phyloP scores from a whole-genome alignment of 2,888 invertebrate species.

The Argyresthia albistria region DNA sequence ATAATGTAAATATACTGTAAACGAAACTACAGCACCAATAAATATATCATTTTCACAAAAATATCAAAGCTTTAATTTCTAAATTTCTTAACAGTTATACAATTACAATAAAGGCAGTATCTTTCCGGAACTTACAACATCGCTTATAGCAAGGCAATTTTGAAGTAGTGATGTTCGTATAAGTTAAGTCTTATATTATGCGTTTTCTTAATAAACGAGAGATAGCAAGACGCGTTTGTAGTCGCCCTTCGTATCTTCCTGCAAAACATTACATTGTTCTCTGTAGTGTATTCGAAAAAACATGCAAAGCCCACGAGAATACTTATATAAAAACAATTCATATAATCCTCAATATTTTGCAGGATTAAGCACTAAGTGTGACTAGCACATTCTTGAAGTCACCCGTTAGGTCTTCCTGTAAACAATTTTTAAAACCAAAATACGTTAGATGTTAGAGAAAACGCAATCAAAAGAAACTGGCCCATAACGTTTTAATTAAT shows the following conservation, averaged over 20 bases:
- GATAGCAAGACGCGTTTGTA: constrained; percentile 78
- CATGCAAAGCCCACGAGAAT: constrained; percentile 35
- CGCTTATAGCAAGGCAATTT: constrained; percentile 12
- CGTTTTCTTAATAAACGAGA: constrained; percentile 53
- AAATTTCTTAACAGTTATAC: constrained; percentile 56
- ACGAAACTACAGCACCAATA: constrained; percentile 71
- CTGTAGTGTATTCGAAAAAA: constrained; percentile 19
- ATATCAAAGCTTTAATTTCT: constrained; percentile 57
- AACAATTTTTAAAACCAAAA: constrained; percentile 52
- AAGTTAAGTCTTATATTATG: constrained; percentile 32
- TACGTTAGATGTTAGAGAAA: constrained; percentile 21
- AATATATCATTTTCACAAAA: constrained; percentile 69
- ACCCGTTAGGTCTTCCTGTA: constrained; percentile 78
- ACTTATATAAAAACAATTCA: constrained; percentile 31
- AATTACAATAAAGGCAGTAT: constrained; percentile 52
- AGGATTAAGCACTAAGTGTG: constrained; percentile 67
- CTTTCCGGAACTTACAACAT: constrained; percentile 34
- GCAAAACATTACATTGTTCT: constrained; percentile 63
- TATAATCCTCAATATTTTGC: constrained; percentile 32
- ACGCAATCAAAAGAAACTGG: constrained; percentile 36
- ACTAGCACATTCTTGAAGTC: constrained; percentile 79
- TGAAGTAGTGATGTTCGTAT: neutral
- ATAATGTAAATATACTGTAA: constrained; percentile 59
- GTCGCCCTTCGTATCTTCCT: constrained; percentile 81
- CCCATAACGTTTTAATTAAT: constrained; percentile 43